A percentile compares a stretch with the other conserved stretches of the same genome.
Conservation (phyloP, 2,888 invertebrate species). For the Sericinus montela region DNA sequence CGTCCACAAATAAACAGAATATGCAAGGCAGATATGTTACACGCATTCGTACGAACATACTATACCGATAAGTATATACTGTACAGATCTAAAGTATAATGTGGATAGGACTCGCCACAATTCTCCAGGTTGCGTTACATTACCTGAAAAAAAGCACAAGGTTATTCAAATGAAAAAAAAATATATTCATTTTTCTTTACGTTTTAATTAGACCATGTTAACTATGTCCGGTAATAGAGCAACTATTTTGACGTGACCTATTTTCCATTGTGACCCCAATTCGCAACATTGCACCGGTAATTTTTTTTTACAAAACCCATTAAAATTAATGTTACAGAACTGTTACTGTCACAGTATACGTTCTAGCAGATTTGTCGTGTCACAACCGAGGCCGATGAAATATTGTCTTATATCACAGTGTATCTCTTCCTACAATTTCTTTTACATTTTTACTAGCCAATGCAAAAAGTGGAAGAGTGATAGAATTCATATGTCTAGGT, state of each 20-base stretch:
- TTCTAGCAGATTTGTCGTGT: conserved; percentile 50
- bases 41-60: conserved; percentile 37
- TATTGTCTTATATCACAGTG: conserved; percentile 46
- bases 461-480: no score
- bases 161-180: conserved; percentile 12
- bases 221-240: conserved; percentile 56
- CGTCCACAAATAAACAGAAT: conserved; percentile 56
- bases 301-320: conserved; percentile 51
- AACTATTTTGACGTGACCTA: conserved; percentile 67
- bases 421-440: conserved; percentile 29
- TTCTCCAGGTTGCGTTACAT: conserved; percentile 31
- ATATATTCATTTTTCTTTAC: conserved; percentile 35
- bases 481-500: no score
- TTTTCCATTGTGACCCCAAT: conserved; percentile 64
- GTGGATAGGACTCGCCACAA: conserved; percentile 33
- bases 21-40: conserved; percentile 60
- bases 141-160: conserved; percentile 58
- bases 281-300: conserved; percentile 56
- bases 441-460: conserved; percentile 19
- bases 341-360: conserved; percentile 56
- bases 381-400: conserved; percentile 47
- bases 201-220: conserved; percentile 70
- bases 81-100: conserved; percentile 29
- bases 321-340: conserved; percentile 64
- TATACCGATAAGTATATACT: conserved; percentile 44